Evolutionary conservation across 1,140 invertebrate species (phyloP).

Genomic region (Neodiprion pinetum): DNA sequence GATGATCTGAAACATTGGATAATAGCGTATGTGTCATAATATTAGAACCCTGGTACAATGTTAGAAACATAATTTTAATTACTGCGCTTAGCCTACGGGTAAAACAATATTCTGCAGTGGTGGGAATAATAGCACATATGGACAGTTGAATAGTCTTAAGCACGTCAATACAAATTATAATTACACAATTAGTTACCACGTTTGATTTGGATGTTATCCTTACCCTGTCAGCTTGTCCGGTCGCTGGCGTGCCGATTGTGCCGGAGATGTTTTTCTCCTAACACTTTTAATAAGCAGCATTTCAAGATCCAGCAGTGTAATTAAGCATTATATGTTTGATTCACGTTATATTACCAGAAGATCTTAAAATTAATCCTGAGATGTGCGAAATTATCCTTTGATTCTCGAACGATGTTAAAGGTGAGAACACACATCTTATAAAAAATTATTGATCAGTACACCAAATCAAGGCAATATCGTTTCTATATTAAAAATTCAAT

Average conservation of each 20-base stretch:
- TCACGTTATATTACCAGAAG: background rate
- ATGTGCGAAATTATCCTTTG: background rate
- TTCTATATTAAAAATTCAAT: background rate
- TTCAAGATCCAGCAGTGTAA: constrained; percentile 33
- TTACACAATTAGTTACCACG: constrained; percentile 5
- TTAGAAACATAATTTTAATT: background rate
- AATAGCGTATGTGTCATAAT: background rate
- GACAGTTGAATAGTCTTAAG: background rate
- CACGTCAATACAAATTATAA: background rate
- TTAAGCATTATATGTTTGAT: constrained; percentile 11
- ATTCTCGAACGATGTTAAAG: constrained; percentile 8
- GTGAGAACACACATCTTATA: background rate
- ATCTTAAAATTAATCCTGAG: constrained; percentile 9
- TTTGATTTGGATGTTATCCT: constrained; percentile 32
- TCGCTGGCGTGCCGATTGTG: constrained; percentile 61
- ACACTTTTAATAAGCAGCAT: constrained; percentile 66
- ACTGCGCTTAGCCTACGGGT: background rate
- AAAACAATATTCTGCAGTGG: no score
- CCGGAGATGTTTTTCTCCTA: constrained; percentile 74
- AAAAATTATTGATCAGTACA: constrained; percentile 3
- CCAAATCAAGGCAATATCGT: background rate
- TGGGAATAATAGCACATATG: no score
- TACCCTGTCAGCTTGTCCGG: constrained; percentile 55
- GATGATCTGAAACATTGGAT: background rate
- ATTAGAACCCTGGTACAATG: background rate